phyloP scores from a whole-genome alignment of 2,113 vertebrate genomes.

The Leuciscus idus region DNA sequence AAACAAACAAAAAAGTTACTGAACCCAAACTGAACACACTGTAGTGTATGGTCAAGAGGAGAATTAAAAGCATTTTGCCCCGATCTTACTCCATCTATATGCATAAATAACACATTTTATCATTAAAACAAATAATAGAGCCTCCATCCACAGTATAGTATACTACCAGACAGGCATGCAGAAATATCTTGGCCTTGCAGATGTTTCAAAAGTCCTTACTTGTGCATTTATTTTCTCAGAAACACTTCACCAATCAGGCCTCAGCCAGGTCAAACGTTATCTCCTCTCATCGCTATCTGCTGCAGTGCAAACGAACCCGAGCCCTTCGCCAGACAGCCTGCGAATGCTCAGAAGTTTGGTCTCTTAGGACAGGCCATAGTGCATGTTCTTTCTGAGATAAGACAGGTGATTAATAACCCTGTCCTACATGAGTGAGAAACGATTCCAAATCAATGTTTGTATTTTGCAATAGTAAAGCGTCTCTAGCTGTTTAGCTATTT shows the following conservation, averaged over 20 bases:
- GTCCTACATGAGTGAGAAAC: constrained; percentile 27
- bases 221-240: constrained; percentile 41
- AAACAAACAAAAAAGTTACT: too few relatives aligned
- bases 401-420: constrained; percentile 43
- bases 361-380: not conserved
- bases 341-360: constrained; percentile 16
- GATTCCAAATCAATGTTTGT: constrained; percentile 18
- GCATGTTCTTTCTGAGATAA: not conserved
- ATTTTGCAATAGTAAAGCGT: not conserved
- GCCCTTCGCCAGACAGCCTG: constrained; percentile 38
- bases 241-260: constrained; percentile 53
- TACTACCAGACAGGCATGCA: not conserved
- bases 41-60: too few relatives aligned
- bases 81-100: not conserved
- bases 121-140: not conserved
- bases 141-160: not conserved
- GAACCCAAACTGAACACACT: too few relatives aligned
- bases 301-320: constrained; percentile 36
- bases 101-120: not conserved
- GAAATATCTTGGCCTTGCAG: constrained; percentile 8
- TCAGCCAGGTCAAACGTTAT: constrained; percentile 34
- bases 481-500: not conserved
- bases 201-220: constrained; percentile 22
- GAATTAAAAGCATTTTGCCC: not conserved
- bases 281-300: constrained; percentile 23